A percentile compares a stretch with the other conserved stretches of the same genome.
These are phyloP conservation scores for Triplophysa rosa DNA, from an alignment of 2,113 vertebrate genomes.

Conservation along the genomic window DNA sequence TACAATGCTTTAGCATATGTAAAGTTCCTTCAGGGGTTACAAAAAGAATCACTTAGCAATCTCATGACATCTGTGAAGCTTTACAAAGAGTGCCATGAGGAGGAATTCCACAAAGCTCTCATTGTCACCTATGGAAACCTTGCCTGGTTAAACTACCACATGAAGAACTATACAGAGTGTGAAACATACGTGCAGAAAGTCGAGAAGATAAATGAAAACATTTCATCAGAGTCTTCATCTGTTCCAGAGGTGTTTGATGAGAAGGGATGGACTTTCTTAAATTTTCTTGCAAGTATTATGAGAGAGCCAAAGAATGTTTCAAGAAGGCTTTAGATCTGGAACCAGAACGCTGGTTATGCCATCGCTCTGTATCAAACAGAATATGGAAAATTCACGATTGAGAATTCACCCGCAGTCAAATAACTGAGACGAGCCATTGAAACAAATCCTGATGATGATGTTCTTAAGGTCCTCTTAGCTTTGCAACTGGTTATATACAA, in stretches of 20 bases:
- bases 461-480: conserved; percentile 68
- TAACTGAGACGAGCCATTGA: conserved; percentile 65
- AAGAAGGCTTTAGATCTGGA: conserved; percentile 71
- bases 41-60: conserved; percentile 15
- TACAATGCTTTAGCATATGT: conserved; percentile 53
- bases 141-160: conserved; percentile 58
- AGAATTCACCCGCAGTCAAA: conserved; percentile 41
- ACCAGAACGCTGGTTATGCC: conserved; percentile 71
- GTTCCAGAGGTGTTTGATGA: conserved; percentile 70
- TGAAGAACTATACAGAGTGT: conserved; percentile 45
- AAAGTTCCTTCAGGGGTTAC: conserved; percentile 34
- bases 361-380: conserved; percentile 62
- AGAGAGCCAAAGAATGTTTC: conserved; percentile 72
- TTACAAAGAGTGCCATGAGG: conserved; percentile 15
- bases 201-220: conserved; percentile 37
- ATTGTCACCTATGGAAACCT: conserved; percentile 57
- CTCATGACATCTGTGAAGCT: conserved; percentile 44
- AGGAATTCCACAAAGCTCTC: conserved; percentile 37
- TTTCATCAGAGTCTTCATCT: conserved; percentile 56
- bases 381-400: rapidly evolving
- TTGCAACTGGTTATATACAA: conserved; percentile 64
- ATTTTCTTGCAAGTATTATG: conserved; percentile 65
- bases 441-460: conserved; percentile 64
- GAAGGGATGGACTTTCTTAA: conserved; percentile 74
- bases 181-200: conserved; percentile 50